Evolutionary conservation across 1,140 invertebrate genomes (phyloP), one percentile per base, ranked within the genome.

Genomic region (Rhizoglyphus robini): DNA sequence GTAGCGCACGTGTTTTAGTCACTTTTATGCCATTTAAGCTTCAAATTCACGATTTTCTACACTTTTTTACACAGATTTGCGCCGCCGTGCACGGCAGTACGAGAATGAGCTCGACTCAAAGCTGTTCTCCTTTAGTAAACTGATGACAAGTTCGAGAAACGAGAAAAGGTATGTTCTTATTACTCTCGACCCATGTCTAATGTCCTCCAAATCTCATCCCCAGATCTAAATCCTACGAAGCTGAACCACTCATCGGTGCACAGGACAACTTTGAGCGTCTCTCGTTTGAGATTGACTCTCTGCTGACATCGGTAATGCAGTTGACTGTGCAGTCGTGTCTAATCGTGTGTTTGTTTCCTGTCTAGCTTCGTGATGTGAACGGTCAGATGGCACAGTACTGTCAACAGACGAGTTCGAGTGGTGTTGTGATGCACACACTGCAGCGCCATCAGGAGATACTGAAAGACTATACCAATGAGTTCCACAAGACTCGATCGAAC

Each of bases 91-190:
- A 0, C 79, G 94, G 66, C 84, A 88, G 68, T 77, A 96, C 30
- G 95, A 97, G 80, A 96, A 95, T 83, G 93, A 96, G 75, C 92
- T 97, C 68, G 94, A 97, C 78, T 79, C 91, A 2, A 97, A 97
- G 76, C 77, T 98, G 58, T 89, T 96, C 0, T 88, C 89, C 18
- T 93, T 95, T 72, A 96, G 90, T 76, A 98, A 96, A 80, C 79
- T 96, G 25, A 90, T 89, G 29, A 84, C 90, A 54, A 75, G 68
- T 49, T 69, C 13, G 3, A 62, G 38, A 27, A 58, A 23, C n/a
- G 54, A 66, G 63, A 63, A 69, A 68, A 67, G 67, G 15, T 49
- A 5, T 49, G 8, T 20, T 20, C 29, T 23, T 25, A 51, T 23
- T 8, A 27, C 3, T 51, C 15, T 13, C 13, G 13, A 8, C 2